Evolutionary conservation across 2,888 invertebrate species (phyloP).

Genomic region (Eupithecia dodoneata): DNA sequence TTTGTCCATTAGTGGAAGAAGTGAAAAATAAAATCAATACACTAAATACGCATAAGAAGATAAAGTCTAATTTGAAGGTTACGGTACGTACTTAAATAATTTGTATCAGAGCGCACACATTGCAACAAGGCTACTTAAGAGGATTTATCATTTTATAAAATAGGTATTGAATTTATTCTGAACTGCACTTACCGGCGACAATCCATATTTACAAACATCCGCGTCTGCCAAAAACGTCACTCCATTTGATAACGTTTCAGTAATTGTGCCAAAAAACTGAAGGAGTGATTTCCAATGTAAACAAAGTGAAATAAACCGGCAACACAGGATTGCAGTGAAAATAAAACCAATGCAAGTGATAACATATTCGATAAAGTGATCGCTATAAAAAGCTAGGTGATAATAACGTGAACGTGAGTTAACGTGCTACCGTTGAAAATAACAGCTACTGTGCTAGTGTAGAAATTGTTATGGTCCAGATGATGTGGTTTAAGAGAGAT

Average conservation of each 20-base stretch:
- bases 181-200: constrained; percentile 44
- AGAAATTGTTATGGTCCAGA: constrained; percentile 50
- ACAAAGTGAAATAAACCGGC: constrained; percentile 25
- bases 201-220: constrained; percentile 45
- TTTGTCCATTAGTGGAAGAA: neutral
- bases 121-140: neutral
- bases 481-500: constrained; percentile 82
- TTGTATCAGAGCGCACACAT: neutral
- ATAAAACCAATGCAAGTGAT: constrained; percentile 13
- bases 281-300: constrained; percentile 27
- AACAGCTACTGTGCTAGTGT: constrained; percentile 15
- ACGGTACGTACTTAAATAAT: neutral
- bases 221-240: constrained; percentile 52
- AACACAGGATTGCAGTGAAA: constrained; percentile 27
- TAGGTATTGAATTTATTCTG: constrained; percentile 32
- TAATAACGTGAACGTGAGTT: constrained; percentile 13
- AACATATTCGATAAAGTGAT: neutral
- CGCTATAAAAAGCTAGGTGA: constrained; percentile 1
- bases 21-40: neutral
- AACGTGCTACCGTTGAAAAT: constrained; percentile 15
- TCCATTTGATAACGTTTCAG: constrained; percentile 44
- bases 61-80: neutral
- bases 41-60: neutral
- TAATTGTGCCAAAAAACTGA: constrained; percentile 34
- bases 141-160: neutral